Evolutionary conservation across 2,888 invertebrate genomes (phyloP), one percentile per base, ranked within the genome.

Genomic region (Aleiodes leptofemur): DNA sequence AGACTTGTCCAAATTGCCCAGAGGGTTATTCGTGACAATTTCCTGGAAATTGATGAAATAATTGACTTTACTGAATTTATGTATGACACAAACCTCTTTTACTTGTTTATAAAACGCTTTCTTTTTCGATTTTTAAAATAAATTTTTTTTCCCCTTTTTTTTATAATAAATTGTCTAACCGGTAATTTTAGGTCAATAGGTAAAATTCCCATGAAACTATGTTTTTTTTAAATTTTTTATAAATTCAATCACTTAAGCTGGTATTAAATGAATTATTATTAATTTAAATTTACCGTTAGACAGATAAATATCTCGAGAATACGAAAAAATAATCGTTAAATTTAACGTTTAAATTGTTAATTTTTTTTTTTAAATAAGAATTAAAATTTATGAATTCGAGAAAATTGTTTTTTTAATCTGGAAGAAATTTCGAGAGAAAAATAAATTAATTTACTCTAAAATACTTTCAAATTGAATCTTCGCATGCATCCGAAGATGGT

Each of bases 161-260:
- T 23, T 9, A 13, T 13, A 9, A 23, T 4, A 64, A 64, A 64
- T 64, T 48, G 16, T 48, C 8, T 64, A 64, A 64, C 64, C 64
- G 64, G 64, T 64, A 43, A 64, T 48, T 64, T 64, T 23, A 64
- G 64, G 64, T 64, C 64, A 64, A 64, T 64, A 43, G 64, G 64
- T 64, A 64, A 43, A 64, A 5, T 43, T 38, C n/a, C 38, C 8
- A 61, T 16, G 11, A 38, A 5, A 9, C 34, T 59, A 6, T 7
- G 34, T n/a, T 31, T 34, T 16, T 55, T 16, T 55, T 51, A 3
- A 3, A 5, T 16, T 14, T 55, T 55, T 34, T 6, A 34, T 34
- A 34, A 23, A 14, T 14, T 14, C 13, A 53, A n/a, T 55, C 14
- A 38, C 43, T 43, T 43, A 9, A 43, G 43, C 38, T 38, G 38